Percentiles rank a stretch among this genome's conserved stretches.
These are phyloP conservation scores for Carollia perspicillata DNA, from an alignment of 2,113 vertebrate genomes.

Conservation along the genomic window DNA sequence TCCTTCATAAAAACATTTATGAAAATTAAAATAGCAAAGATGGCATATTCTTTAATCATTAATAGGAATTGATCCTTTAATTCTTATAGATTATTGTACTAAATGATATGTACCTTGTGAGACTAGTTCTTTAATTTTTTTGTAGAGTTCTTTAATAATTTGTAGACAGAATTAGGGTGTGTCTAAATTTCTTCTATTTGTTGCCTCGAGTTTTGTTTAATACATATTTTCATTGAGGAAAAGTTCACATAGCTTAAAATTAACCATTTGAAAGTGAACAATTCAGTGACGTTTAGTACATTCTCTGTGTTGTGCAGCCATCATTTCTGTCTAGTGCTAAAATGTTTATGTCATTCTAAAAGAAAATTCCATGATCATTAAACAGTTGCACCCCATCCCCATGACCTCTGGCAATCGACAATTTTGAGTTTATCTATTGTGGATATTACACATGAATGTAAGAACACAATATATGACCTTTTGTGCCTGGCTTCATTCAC, in stretches of 20 bases:
- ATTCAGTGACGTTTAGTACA: not conserved
- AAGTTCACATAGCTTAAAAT: not conserved
- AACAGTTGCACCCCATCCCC: not conserved
- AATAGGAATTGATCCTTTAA: not conserved
- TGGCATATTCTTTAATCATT: not conserved
- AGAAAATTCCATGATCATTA: not conserved
- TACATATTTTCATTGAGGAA: not conserved
- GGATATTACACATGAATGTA: not conserved
- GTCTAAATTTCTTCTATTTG: not conserved
- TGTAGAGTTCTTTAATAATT: too few relatives aligned
- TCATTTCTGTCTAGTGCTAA: not conserved
- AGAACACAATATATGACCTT: not conserved
- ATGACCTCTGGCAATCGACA: not conserved
- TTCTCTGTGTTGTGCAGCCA: not conserved
- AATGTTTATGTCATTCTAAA: not conserved
- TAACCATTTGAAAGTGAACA: not conserved
- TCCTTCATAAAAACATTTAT: not conserved
- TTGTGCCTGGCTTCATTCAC: not conserved
- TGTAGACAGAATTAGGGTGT: too few relatives aligned
- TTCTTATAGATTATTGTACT: not conserved
- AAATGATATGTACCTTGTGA: not conserved
- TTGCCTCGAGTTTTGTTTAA: not conserved
- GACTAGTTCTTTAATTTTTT: not conserved
- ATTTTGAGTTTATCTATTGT: not conserved
- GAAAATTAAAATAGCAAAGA: not conserved